Evolutionary conservation across 2,888 invertebrate species (phyloP), one percentile per base, ranked within the genome.

Genomic region (Nasonia oneida): DNA sequence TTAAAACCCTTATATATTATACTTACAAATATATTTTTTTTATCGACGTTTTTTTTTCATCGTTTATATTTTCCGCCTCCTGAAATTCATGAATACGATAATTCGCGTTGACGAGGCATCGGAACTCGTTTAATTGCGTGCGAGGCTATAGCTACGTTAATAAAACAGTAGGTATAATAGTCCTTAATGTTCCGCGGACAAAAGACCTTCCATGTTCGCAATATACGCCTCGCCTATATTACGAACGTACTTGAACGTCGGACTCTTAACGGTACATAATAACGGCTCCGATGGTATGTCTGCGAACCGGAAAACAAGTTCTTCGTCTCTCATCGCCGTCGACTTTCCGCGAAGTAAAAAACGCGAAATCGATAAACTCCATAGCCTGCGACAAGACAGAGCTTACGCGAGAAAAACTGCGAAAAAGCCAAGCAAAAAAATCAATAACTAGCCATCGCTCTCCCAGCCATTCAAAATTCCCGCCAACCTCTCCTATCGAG

Each of bases 401-500:
- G 47, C 47, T 10, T 6, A 23, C 18, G 15, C 3, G 42, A 39
- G 37, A n/a, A 71, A 39, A 71, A 10, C n/a, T 37, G 15, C 3
- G 3, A 10, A 71, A 42, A 71, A 18, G 8, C n/a, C 6, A 18
- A 5, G 64, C 29, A 29, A 39, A 71, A 80, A 80, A 83, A 77
- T 83, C 81, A 85, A 85, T 85, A 78, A 64, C 61, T 23, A 14
- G 15, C 6, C 18, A 6, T 18, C n/a, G 3, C 57, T 15, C 61
- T 18, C 6, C 3, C 2, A 23, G 23, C 8, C n/a, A 74, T 86
- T 84, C 74, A 75, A 87, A 88, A 74, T 71, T 87, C 76, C 78
- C 85, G 85, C 77, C 33, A 12, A n/a, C 23, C 10, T 8, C 3
- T 73, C 79, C 47, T 87, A 87, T 61, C 57, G 71, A 88, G 89